phyloP scores from a whole-genome alignment of 1,140 invertebrate species.

The Muscidifurax raptorellus region DNA sequence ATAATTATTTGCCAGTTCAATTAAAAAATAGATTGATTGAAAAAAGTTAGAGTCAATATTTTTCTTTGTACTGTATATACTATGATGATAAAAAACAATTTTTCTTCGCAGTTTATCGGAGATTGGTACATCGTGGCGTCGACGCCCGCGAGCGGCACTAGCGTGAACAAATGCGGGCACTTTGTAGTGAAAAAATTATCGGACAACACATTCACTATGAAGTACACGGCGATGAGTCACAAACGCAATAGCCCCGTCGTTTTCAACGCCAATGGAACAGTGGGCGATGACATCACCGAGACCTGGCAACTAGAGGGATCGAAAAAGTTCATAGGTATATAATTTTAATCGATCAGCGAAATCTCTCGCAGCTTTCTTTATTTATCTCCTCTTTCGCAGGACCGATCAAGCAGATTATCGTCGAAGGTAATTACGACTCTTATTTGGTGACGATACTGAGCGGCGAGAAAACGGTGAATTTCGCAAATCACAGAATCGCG shows the following conservation, averaged over 20 bases:
- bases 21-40: too few relatives aligned
- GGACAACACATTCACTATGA: constrained; percentile 33
- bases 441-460: constrained; percentile 53
- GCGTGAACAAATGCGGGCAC: background rate
- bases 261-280: constrained; percentile 40
- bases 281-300: constrained; percentile 41
- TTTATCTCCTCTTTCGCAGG: background rate
- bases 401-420: background rate
- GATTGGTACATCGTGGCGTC: background rate
- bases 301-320: constrained; percentile 53
- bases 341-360: too few relatives aligned
- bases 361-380: constrained; percentile 47
- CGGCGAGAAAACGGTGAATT: constrained; percentile 44
- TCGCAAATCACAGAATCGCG: constrained; percentile 53
- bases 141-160: background rate
- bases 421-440: constrained; percentile 47
- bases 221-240: constrained; percentile 44
- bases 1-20: background rate
- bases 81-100: background rate
- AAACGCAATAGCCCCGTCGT: constrained; percentile 10
- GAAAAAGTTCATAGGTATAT: constrained; percentile 17
- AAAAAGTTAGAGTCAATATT: too few relatives aligned
- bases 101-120: background rate
- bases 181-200: background rate
- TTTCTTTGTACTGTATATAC: too few relatives aligned